These are phyloP conservation scores for Eulithis testata DNA, from an alignment of 2,888 invertebrate genomes.

Conservation along the genomic window DNA sequence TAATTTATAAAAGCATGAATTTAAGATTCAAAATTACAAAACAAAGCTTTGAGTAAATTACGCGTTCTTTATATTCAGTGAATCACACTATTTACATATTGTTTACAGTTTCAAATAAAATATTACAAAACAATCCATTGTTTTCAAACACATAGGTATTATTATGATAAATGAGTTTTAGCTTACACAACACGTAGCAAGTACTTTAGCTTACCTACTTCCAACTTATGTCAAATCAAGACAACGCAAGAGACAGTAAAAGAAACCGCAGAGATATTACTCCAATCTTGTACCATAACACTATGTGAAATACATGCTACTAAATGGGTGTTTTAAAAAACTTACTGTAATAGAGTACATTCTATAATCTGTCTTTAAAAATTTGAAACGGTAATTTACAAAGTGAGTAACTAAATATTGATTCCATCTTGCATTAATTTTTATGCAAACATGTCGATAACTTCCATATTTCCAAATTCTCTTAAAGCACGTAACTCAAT, in stretches of 20 bases:
- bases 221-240: constrained; percentile 31
- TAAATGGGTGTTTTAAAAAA: too few species aligned
- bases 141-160: constrained; percentile 39
- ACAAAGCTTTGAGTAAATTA: constrained; percentile 24
- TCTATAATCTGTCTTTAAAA: constrained; percentile 9
- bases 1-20: not conserved
- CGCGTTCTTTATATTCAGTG: constrained; percentile 39
- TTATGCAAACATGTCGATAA: constrained; percentile 33
- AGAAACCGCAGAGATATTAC: constrained; percentile 53
- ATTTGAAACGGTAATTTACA: not conserved
- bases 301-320: constrained; percentile 14
- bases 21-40: constrained; percentile 22
- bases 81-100: constrained; percentile 46
- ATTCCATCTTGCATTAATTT: constrained; percentile 21
- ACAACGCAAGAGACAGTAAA: constrained; percentile 49
- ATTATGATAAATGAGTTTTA: constrained; percentile 40
- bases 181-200: constrained; percentile 33
- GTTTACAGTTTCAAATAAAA: constrained; percentile 41
- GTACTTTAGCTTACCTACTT: constrained; percentile 10
- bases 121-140: constrained; percentile 50
- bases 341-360: too few species aligned
- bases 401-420: constrained; percentile 32
- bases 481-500: constrained; percentile 24
- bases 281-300: constrained; percentile 18
- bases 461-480: constrained; percentile 31